Percentiles rank a stretch among this genome's conserved stretches.
Evolutionary conservation across 2,888 invertebrate genomes (phyloP).

Genomic region (Nymphalis polychloros): DNA sequence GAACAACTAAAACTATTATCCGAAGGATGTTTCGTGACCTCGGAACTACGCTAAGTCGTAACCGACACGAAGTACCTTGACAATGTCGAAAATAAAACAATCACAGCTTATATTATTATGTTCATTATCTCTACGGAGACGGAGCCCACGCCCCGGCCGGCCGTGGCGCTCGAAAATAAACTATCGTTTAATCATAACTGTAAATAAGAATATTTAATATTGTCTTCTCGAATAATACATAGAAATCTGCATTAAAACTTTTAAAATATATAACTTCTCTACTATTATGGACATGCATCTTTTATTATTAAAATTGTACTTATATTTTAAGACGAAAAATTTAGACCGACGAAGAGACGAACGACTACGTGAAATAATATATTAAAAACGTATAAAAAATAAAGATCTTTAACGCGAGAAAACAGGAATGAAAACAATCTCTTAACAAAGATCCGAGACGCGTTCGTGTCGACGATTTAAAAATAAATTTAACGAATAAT

Average conservation of each 20-base stretch:
- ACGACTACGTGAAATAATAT: constrained; percentile 53
- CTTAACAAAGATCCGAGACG: constrained; percentile 51
- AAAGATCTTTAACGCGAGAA: constrained; percentile 77
- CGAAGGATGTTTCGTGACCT: constrained; percentile 10
- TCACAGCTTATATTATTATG: constrained; percentile 61
- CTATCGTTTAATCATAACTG: constrained; percentile 53
- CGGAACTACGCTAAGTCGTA: constrained; percentile 11
- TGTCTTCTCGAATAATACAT: constrained; percentile 76
- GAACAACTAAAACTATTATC: constrained; percentile 62
- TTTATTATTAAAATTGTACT: constrained; percentile 74
- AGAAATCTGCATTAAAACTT: constrained; percentile 74
- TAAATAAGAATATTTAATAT: constrained; percentile 79
- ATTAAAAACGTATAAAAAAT: constrained; percentile 78
- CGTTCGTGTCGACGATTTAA: constrained; percentile 31
- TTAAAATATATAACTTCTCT: constrained; percentile 72
- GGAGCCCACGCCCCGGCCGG: constrained; percentile 33
- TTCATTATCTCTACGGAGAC: constrained; percentile 43
- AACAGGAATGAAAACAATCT: constrained; percentile 66
- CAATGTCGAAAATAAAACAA: constrained; percentile 60
- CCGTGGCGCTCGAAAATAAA: constrained; percentile 52
- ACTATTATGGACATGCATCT: constrained; percentile 72
- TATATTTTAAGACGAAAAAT: constrained; percentile 65
- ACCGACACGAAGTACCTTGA: constrained; percentile 54
- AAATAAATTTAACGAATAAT: constrained; percentile 22
- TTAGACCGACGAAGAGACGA: constrained; percentile 70